These are phyloP conservation scores for Amphipoea lucens DNA, from an alignment of 2,888 invertebrate genomes.

Conservation along the genomic window DNA sequence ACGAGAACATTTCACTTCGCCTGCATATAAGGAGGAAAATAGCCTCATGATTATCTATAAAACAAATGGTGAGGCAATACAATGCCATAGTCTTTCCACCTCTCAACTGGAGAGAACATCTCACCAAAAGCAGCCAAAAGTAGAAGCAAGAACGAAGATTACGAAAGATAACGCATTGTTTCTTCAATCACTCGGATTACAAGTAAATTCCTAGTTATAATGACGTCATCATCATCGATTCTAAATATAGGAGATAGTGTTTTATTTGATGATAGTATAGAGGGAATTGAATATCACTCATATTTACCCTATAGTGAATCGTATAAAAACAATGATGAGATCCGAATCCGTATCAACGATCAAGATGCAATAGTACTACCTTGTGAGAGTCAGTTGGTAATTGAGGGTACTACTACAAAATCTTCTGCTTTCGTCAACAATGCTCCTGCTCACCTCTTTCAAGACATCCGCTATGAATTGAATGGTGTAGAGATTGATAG, in stretches of 20 bases:
- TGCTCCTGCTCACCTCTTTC: neutral
- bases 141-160: neutral
- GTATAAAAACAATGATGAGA: conserved; percentile 72
- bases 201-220: neutral
- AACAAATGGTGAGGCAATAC: neutral
- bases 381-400: conserved; percentile 56
- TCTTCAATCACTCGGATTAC: conserved; percentile 2
- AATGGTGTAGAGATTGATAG: neutral
- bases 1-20: conserved; percentile 4
- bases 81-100: conserved; percentile 1
- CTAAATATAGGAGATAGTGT: neutral
- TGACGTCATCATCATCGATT: neutral
- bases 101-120: neutral
- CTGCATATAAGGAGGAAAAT: neutral
- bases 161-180: conserved; percentile 1
- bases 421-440: conserved; percentile 21
- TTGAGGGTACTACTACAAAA: conserved; percentile 67
- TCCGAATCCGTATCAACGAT: conserved; percentile 45
- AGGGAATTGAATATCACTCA: conserved; percentile 41
- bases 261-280: conserved; percentile 18
- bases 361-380: conserved; percentile 15
- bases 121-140: neutral
- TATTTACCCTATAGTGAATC: conserved; percentile 32
- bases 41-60: conserved; percentile 3
- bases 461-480: conserved; percentile 1